Conservation (phyloP, 1,140 invertebrate genomes). For the Ceratosolen solmsi region DNA sequence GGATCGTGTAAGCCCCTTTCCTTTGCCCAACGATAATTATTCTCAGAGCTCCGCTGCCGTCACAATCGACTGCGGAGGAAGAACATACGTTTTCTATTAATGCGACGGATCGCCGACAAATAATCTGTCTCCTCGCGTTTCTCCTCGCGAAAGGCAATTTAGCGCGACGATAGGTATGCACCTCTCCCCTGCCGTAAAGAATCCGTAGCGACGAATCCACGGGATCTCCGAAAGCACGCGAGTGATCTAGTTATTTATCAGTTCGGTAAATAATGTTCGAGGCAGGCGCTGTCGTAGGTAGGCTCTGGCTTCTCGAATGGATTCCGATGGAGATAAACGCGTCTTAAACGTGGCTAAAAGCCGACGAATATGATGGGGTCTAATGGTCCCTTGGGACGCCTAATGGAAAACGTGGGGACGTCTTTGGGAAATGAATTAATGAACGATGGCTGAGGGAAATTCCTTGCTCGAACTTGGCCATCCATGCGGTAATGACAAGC, state of each 20-base stretch:
- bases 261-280: too few species aligned
- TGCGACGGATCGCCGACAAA: not conserved
- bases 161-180: not conserved
- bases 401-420: too few species aligned
- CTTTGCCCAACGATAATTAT: too few species aligned
- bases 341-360: conserved; percentile 59
- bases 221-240: not conserved
- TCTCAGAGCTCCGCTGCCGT: too few species aligned
- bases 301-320: conserved; percentile 28
- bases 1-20: too few species aligned
- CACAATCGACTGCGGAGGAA: too few species aligned
- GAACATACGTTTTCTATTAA: not conserved
- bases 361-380: conserved; percentile 59
- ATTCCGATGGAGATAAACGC: too few species aligned
- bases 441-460: conserved; percentile 47
- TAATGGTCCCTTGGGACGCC: conserved; percentile 50
- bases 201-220: not conserved
- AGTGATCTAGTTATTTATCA: not conserved
- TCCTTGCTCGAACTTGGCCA: conserved; percentile 39
- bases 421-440: conserved; percentile 48
- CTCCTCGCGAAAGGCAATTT: too few species aligned
- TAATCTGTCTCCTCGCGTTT: not conserved
- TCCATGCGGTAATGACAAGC: too few species aligned
- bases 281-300: too few species aligned
- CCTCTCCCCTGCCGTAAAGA: not conserved